Evolutionary conservation across 2,888 invertebrate species (phyloP).

Genomic region (Tuta absoluta): DNA sequence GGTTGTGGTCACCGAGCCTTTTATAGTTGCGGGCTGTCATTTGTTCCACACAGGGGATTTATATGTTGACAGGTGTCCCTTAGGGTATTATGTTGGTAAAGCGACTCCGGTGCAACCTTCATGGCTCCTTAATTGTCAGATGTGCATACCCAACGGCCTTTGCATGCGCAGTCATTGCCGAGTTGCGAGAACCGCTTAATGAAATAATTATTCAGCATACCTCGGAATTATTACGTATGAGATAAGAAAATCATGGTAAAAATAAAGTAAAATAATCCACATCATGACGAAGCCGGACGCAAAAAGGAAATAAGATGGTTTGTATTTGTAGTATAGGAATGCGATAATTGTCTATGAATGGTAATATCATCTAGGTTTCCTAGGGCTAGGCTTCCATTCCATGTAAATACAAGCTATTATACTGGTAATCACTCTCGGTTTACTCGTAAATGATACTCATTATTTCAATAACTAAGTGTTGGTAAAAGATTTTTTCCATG

Average conservation of each 20-base stretch:
- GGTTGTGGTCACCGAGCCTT: conserved; percentile 2
- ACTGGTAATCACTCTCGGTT: conserved; percentile 10
- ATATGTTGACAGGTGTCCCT: conserved; percentile 41
- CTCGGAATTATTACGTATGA: conserved; percentile 38
- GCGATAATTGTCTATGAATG: conserved; percentile 46
- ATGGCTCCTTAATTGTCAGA: conserved; percentile 46
- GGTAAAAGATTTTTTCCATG: neutral
- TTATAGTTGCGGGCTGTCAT: neutral
- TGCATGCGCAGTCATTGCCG: conserved; percentile 48
- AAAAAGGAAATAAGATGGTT: conserved; percentile 38
- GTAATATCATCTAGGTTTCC: conserved; percentile 46
- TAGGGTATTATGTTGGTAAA: conserved; percentile 44
- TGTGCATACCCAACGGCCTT: conserved; percentile 44
- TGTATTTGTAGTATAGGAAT: conserved; percentile 34
- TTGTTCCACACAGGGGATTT: conserved; percentile 35
- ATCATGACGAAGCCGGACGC: conserved; percentile 20
- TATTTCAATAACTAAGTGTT: neutral
- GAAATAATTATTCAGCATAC: conserved; percentile 39
- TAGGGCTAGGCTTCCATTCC: conserved; percentile 33
- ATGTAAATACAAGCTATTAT: conserved; percentile 40
- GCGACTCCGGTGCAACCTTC: conserved; percentile 48
- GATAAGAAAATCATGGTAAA: conserved; percentile 15
- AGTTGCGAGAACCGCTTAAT: conserved; percentile 36
- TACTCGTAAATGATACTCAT: conserved; percentile 9
- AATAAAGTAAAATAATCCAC: conserved; percentile 18